Percentiles rank a stretch among this genome's conserved stretches.
phyloP scores from a whole-genome alignment of 2,888 invertebrate genomes.

The Seladonia tumulorum region DNA sequence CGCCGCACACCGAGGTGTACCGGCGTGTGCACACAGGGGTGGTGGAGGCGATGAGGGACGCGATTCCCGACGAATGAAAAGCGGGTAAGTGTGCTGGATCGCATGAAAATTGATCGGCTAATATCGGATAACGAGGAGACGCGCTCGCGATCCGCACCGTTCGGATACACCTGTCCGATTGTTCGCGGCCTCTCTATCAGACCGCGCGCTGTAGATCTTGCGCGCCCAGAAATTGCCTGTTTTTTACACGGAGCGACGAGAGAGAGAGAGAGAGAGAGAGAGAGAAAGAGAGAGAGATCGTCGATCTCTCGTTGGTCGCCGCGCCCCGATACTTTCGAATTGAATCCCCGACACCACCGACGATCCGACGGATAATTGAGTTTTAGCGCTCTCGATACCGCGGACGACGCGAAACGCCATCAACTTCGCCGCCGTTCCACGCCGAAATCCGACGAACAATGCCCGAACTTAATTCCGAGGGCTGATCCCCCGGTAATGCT shows the following conservation, averaged over 20 bases:
- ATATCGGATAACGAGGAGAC: slow-evolving; percentile 51
- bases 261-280: not conserved
- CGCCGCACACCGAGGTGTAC: slow-evolving; percentile 24
- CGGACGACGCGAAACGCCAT: not conserved
- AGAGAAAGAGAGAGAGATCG: not conserved
- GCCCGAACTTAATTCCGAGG: slow-evolving; percentile 33
- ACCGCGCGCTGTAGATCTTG: not conserved
- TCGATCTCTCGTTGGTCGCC: not conserved
- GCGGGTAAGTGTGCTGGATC: slow-evolving; percentile 52
- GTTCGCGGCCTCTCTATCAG: slow-evolving; percentile 1
- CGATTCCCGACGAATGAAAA: slow-evolving; percentile 53
- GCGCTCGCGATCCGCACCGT: not conserved
- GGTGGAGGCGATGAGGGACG: slow-evolving; percentile 23
- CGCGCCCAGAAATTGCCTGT: slow-evolving; percentile 1
- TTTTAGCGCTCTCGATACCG: slow-evolving; percentile 12
- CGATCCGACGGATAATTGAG: slow-evolving; percentile 6
- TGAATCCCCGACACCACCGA: not conserved
- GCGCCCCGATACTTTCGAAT: not conserved
- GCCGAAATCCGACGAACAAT: slow-evolving; percentile 17
- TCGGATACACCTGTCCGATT: slow-evolving; percentile 20
- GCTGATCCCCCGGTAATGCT: slow-evolving; percentile 25
- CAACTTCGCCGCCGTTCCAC: not conserved
- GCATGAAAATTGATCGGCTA: slow-evolving; percentile 66
- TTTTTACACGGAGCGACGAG: not conserved
- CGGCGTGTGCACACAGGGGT: not conserved